These are phyloP conservation scores for Dendropsophus ebraccatus DNA, from an alignment of 2,113 vertebrate species.

Conservation along the genomic window DNA sequence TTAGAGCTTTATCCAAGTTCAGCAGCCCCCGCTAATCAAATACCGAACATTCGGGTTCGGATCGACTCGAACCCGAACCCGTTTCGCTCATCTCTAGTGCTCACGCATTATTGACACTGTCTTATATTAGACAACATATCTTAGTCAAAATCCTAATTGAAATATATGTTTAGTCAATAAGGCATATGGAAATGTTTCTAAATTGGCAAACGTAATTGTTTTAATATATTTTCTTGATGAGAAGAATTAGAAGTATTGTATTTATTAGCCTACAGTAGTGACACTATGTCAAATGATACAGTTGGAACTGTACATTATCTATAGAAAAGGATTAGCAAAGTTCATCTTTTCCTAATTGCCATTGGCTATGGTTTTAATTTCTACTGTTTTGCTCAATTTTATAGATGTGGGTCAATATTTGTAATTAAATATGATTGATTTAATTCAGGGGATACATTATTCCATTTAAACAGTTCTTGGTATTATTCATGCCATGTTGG, in stretches of 20 bases:
- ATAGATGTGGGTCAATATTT: conserved; percentile 29
- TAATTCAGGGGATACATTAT: conserved; percentile 1
- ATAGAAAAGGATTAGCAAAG: not conserved
- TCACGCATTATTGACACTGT: not conserved
- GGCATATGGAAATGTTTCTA: not conserved
- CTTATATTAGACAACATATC: not conserved
- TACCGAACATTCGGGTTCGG: too few species aligned
- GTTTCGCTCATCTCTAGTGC: too few species aligned
- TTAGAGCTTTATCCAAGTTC: too few species aligned
- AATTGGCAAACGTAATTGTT: conserved; percentile 16
- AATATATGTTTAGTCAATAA: not conserved
- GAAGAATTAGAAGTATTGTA: not conserved
- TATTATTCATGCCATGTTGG: conserved; percentile 10
- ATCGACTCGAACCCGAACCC: too few species aligned
- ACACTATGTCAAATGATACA: not conserved
- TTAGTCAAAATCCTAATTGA: conserved; percentile 1
- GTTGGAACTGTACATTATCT: not conserved
- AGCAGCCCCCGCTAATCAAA: too few species aligned
- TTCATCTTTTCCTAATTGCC: conserved; percentile 20
- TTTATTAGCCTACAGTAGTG: not conserved
- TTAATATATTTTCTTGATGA: not conserved
- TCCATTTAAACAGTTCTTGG: conserved; percentile 15
- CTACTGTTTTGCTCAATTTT: conserved; percentile 4
- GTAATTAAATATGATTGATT: conserved; percentile 47
- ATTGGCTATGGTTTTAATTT: conserved; percentile 1